These are phyloP conservation scores for Brachyptera putata DNA, from an alignment of 2,888 invertebrate genomes.

Conservation along the genomic window DNA sequence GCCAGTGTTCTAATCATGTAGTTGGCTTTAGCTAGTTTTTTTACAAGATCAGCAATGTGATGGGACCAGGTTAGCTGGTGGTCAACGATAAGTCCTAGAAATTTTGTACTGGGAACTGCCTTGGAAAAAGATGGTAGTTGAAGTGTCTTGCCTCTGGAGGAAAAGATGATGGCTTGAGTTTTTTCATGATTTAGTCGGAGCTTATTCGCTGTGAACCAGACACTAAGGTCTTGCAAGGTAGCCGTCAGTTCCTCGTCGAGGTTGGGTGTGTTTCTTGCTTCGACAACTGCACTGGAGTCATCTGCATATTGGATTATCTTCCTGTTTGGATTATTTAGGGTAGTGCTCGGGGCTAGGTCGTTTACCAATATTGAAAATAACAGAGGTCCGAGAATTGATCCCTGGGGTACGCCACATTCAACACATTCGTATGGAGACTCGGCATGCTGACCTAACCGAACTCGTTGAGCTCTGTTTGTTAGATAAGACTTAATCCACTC, in stretches of 20 bases:
- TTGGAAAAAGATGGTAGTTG: not conserved
- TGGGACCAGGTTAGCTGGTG: not conserved
- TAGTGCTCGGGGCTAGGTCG: not conserved
- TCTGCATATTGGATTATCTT: too few species aligned
- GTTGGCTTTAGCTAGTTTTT: not conserved
- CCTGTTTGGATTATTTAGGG: not conserved
- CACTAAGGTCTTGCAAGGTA: not conserved
- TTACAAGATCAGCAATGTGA: too few species aligned
- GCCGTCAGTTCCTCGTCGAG: not conserved
- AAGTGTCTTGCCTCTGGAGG: not conserved
- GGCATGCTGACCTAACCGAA: not conserved
- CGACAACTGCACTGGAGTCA: not conserved
- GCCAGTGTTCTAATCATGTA: too few species aligned
- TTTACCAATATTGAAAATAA: not conserved
- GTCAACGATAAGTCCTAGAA: not conserved
- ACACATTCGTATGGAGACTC: not conserved
- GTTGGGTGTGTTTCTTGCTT: not conserved
- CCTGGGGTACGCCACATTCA: constrained; percentile 8
- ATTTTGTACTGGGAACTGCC: not conserved
- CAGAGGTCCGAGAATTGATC: constrained; percentile 4
- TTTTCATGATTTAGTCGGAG: not conserved
- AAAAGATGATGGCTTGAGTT: not conserved
- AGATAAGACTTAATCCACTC: constrained; percentile 5
- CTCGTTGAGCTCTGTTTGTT: not conserved
- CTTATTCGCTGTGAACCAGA: not conserved